Conservation (phyloP, 2,113 vertebrate genomes). For the Malaclemys terrapin region DNA sequence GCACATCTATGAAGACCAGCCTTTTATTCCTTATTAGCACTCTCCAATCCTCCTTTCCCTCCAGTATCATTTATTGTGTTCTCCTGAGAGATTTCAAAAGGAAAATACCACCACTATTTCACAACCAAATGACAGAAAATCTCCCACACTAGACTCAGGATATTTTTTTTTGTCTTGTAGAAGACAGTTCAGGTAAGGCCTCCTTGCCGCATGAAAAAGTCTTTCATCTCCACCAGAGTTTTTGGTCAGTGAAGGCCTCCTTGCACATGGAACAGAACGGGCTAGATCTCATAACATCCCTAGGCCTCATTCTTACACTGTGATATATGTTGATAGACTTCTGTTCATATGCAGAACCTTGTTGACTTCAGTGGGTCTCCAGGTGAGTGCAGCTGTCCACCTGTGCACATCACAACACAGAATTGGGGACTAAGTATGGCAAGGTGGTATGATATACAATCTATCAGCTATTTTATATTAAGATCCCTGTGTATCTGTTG, state of each 20-base stretch:
- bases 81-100: background rate
- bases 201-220: too few relatives aligned
- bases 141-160: background rate
- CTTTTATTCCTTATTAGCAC: background rate
- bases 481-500: background rate
- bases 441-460: background rate
- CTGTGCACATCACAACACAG: background rate
- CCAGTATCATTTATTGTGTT: background rate
- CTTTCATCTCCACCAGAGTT: background rate
- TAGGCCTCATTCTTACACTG: background rate
- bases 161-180: background rate
- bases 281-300: background rate
- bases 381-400: background rate
- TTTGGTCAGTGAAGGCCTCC: background rate
- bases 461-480: background rate
- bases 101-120: background rate
- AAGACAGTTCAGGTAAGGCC: background rate
- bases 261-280: background rate
- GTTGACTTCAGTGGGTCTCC: background rate
- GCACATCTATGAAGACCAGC: background rate
- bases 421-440: background rate
- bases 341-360: background rate
- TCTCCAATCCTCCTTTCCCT: background rate
- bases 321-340: background rate
- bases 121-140: background rate